Evolutionary conservation across 2,888 invertebrate species (phyloP).

Genomic region (Priocnemis perturbator): DNA sequence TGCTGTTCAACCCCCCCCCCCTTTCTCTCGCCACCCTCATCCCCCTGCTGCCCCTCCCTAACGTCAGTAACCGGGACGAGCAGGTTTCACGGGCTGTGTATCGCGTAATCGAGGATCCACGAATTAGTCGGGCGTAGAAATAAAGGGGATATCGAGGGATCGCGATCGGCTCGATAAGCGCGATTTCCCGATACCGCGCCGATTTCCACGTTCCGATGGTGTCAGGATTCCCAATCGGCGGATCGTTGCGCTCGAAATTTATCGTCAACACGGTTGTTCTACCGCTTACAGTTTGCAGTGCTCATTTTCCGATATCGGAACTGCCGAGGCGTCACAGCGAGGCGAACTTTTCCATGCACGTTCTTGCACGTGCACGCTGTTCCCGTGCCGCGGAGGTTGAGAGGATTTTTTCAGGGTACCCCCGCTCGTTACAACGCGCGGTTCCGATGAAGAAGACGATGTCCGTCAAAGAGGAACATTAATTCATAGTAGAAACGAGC

Average conservation of each 20-base stretch:
- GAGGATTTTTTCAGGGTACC: no score
- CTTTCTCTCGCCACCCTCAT: neutral
- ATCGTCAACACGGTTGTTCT: neutral
- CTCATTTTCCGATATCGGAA: no score
- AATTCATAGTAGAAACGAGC: no score
- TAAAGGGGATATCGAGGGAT: constrained; percentile 12
- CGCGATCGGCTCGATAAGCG: neutral
- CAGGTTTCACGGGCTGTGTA: constrained; percentile 1
- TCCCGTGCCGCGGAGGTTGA: no score
- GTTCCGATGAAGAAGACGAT: neutral
- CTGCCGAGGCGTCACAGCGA: no score
- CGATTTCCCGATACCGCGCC: no score
- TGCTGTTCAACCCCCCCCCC: neutral
- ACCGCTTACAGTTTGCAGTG: no score
- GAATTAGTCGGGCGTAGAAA: constrained; percentile 28
- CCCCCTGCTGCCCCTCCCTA: neutral
- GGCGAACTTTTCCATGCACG: no score
- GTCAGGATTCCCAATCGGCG: no score
- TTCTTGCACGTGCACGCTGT: no score
- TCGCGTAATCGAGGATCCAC: constrained; percentile 4
- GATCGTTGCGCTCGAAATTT: neutral
- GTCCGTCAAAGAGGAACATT: neutral
- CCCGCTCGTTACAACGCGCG: neutral
- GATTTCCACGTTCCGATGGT: no score
- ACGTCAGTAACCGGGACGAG: neutral